Evolutionary conservation across 2,797 vertebrate genomes (phyloP).

Genomic region (Molossus molossus): DNA sequence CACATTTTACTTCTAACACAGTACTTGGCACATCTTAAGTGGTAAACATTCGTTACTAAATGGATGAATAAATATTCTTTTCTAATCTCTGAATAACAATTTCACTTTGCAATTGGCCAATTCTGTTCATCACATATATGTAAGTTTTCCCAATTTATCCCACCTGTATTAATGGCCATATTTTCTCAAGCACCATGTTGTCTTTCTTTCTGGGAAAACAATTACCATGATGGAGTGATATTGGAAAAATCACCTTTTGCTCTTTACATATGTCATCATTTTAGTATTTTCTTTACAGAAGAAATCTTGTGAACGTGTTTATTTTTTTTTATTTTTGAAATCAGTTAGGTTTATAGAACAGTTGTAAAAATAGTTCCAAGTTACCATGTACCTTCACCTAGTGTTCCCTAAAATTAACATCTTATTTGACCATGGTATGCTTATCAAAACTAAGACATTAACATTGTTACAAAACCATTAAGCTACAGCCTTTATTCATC

Average conservation of each 20-base stretch:
- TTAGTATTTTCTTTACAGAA: conserved; percentile 7
- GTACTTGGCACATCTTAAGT: not conserved
- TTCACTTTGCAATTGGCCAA: not conserved
- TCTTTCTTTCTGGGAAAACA: conserved; percentile 33
- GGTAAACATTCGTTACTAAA: not conserved
- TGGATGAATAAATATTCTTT: not conserved
- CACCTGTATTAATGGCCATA: not conserved
- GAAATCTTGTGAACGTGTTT: not conserved
- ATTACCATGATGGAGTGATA: not conserved
- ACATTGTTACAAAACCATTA: not conserved
- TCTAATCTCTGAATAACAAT: conserved; percentile 15
- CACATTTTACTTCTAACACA: conserved; percentile 36
- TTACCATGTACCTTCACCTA: conserved; percentile 29
- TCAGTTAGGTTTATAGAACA: conserved; percentile 23
- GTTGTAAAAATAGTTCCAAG: conserved; percentile 9
- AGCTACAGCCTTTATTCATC: not conserved
- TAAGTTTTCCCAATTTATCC: not conserved
- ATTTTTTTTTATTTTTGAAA: conserved; percentile 29
- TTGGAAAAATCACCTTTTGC: conserved; percentile 16
- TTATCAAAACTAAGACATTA: conserved; percentile 52
- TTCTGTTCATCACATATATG: not conserved
- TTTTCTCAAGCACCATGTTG: conserved; percentile 35
- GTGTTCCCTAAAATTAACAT: conserved; percentile 32
- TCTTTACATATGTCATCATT: conserved; percentile 48
- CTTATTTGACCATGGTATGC: not conserved